Base-by-base conservation (phyloP, 2,888 invertebrate genomes). In the Acronicta aceris region DNA sequence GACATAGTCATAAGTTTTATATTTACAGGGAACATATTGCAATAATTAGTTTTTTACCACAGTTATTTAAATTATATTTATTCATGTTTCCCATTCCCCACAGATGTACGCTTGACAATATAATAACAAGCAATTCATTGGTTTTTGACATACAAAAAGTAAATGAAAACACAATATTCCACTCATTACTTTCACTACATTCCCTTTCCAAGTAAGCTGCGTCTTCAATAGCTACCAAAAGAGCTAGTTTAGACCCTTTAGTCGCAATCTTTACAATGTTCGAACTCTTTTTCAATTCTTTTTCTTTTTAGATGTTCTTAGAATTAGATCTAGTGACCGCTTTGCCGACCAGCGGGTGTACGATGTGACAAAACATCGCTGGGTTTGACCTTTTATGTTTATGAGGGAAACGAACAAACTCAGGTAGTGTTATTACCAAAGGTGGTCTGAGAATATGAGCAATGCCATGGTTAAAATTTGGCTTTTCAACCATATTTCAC, bases 311-410 rank as follows among this genome's bases (percentile, higher is more conserved):
- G 82, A 87, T 76, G 79, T 84, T 83, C 80, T 81, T 81, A 71
- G 78, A 74, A 76, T 78, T 81, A 80, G 73, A 78, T 69, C 71
- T 86, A 89, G 84, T 79, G 79, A 80, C 89, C 88, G 93, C 93
- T 94, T 92, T 86, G 89, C 90, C 86, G 86, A 89, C 90, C 90
- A 90, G 92, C 89, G 83, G 86, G 84, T 79, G 72, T 82, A 81
- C 74, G 69, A 71, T 76, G 59, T 77, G 72, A 83, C 80, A 81
- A 74, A 72, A 76, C 81, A 83, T 81, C 83, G 89, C 91, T 91
- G 89, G 85, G 82, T 88, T 87, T 89, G 78, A 82, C 69, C 70
- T 81, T 81, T 76, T 60, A 56, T 64, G 75, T 82, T 81, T 65
- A 71, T 81, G 76, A 79, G 78, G 53, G 56, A 68, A 74, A 63